Base-by-base conservation (phyloP, 2,797 vertebrate genomes). In the Dallia pectoralis region DNA sequence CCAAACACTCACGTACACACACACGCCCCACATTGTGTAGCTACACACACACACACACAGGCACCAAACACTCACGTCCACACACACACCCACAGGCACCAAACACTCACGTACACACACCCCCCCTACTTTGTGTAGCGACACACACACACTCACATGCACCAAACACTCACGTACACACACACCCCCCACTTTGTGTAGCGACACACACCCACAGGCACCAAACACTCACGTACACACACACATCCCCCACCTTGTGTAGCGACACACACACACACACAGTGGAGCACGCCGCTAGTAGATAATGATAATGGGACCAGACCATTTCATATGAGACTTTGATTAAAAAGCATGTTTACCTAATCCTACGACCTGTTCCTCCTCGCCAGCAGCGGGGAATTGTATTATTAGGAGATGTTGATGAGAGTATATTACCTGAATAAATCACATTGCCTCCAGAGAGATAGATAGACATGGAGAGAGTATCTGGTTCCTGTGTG, bases 281-380 rank as follows among this genome's bases (percentile, higher is more conserved):
- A n/a, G n/a, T 56, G 32, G 27, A 81, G 72, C 53, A 48, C 49
- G 48, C 64, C 49, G 48, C 64, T 27, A 79, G 75, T 32, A 77
- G 75, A 75, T 78, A 71, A 44, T 82, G 61, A 73, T 81, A 80
- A 77, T 0, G 1, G 70, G 79, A 81, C 73, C 53, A 62, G 69
- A 75, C 69, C 48, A 69, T 80, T 75, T 81, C 69, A 89, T 85
- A 78, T 62, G 77, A 81, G 67, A 76, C 47, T 71, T 71, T 86
- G 77, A 87, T 79, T 83, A 81, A 84, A 81, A 77, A 51, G 56
- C 61, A 72, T 78, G 73, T 78, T 83, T 78, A 78, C 78, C 77
- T 78, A 71, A 75, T 76, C 72, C 47, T 62, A 72, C 59, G 77
- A 74, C 70, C 61, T 73, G 56, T 72, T 65, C 49, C 47, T 51